Evolutionary conservation across 1,140 invertebrate species (phyloP), one percentile per base, ranked within the genome.

Genomic region (Helicoverpa zea): DNA sequence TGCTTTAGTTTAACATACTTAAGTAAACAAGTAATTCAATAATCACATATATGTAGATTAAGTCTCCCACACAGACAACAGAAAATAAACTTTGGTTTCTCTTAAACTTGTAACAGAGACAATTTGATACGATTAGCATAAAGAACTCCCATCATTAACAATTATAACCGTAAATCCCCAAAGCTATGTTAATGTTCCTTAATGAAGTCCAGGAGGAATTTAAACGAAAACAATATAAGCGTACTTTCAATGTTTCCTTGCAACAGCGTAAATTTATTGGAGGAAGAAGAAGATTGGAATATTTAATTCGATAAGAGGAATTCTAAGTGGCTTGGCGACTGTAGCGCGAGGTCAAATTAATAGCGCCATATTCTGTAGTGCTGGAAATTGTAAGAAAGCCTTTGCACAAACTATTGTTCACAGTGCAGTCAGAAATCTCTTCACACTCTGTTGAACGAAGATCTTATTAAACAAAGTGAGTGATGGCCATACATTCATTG

Each of bases 271-370:
- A 54, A 72, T 72, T 72, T 72, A 72, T 72, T 52, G 68, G 49
- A 30, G 16, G 68, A 54, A 52, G 68, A 51, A 14, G 68, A 52
- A 72, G 68, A 72, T 72, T 5, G 68, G 68, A 72, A 72, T 72
- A 72, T 72, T 72, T 72, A 72, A 72, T 72, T 72, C 68, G 68
- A 72, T 72, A 72, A 72, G 68, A 72, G 68, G 68, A 72, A 72
- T 72, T 72, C 49, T 72, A 72, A 72, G 68, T 72, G 68, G 68
- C 66, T 72, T 72, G 47, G 49, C 47, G 68, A 72, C 68, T 52
- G 49, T 30, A 52, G 68, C 68, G 63, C 35, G 68, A 52, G 49
- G 68, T 72, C 68, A 52, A 72, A 72, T 72, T 54, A 72, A 72
- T 70, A 52, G 66, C 66, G 66, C 49, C 16, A 70, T 70, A 70